phyloP scores from a whole-genome alignment of 2,797 vertebrate species.

The Crenuchus spilurus region DNA sequence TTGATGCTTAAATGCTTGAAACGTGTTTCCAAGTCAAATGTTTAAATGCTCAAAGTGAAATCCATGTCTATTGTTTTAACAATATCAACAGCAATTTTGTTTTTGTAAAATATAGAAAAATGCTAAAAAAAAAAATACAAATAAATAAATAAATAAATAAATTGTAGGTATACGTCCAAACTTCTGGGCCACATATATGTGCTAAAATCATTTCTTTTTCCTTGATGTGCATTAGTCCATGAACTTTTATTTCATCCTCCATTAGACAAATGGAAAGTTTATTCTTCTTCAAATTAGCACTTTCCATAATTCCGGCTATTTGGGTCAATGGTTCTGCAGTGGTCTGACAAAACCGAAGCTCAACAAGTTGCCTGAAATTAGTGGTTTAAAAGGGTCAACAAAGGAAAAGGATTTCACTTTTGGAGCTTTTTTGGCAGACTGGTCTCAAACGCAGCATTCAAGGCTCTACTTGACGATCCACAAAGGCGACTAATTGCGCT shows the following conservation, averaged over 20 bases:
- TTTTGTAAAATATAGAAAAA: too few relatives aligned
- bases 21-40: too few relatives aligned
- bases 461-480: slow-evolving; percentile 4
- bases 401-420: slow-evolving; percentile 35
- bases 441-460: background rate
- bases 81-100: too few relatives aligned
- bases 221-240: background rate
- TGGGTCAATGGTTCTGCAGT: slow-evolving; percentile 27
- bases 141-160: too few relatives aligned
- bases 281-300: slow-evolving; percentile 32
- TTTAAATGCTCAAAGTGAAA: too few relatives aligned
- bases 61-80: too few relatives aligned
- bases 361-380: slow-evolving; percentile 30
- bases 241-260: background rate
- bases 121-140: too few relatives aligned
- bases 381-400: slow-evolving; percentile 43
- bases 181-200: too few relatives aligned
- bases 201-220: too few relatives aligned
- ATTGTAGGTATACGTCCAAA: too few relatives aligned
- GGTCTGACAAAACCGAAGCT: slow-evolving; percentile 12
- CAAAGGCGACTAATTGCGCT: slow-evolving; percentile 23
- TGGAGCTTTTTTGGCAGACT: slow-evolving; percentile 34
- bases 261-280: slow-evolving; percentile 11
- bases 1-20: too few relatives aligned
- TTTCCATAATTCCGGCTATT: slow-evolving; percentile 24